These are phyloP conservation scores for Microcaecilia unicolor DNA, from an alignment of 2,797 vertebrate species.

Conservation along the genomic window DNA sequence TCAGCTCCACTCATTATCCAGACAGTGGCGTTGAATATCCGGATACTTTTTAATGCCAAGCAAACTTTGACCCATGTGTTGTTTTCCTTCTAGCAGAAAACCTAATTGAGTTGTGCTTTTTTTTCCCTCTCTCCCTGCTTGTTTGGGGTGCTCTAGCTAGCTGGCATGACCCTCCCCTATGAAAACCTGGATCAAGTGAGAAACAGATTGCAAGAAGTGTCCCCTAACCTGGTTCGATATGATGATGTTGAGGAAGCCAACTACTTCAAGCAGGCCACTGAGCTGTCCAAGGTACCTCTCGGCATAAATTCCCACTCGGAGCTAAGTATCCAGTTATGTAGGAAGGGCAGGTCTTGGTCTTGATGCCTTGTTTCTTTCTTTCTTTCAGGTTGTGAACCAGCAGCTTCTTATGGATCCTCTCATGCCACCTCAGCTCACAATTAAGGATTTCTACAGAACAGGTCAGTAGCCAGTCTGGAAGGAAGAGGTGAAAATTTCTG, in stretches of 20 bases:
- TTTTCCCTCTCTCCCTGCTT: background rate
- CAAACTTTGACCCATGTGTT: no score
- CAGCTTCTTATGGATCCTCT: slow-evolving; percentile 77
- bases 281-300: slow-evolving; percentile 76
- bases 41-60: no score
- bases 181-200: slow-evolving; percentile 76
- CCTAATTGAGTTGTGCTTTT: background rate
- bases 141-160: slow-evolving; percentile 55
- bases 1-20: no score
- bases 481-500: background rate
- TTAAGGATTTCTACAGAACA: slow-evolving; percentile 98
- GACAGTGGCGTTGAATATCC: no score
- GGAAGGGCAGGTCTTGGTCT: background rate
- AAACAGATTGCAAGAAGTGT: slow-evolving; percentile 77
- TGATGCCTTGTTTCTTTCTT: background rate
- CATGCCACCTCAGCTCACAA: slow-evolving; percentile 82
- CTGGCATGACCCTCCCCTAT: slow-evolving; percentile 79
- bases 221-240: slow-evolving; percentile 87
- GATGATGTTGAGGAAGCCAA: slow-evolving; percentile 89
- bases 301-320: no score
- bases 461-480: slow-evolving; percentile 49
- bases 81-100: background rate
- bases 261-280: slow-evolving; percentile 87
- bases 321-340: no score
- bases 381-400: slow-evolving; percentile 73